Evolutionary conservation across 2,888 invertebrate genomes (phyloP).

Genomic region (Ryuthela nishihirai): DNA sequence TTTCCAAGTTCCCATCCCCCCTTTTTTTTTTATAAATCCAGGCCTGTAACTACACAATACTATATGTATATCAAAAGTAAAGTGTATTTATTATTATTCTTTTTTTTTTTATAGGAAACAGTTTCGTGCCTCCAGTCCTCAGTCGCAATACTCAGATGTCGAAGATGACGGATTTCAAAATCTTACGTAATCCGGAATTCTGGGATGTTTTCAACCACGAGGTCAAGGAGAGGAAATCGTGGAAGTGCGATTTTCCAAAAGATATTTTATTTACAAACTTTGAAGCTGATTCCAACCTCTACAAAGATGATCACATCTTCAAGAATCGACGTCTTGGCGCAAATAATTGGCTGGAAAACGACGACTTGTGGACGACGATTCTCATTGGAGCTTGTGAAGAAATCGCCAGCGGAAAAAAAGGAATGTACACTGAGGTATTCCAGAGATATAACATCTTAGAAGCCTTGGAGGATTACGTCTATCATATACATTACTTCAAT

Average conservation of each 20-base stretch:
- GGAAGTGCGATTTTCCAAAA: constrained; percentile 9
- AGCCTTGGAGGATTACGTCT: constrained; percentile 16
- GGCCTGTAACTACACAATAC: no score
- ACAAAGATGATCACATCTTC: constrained; percentile 7
- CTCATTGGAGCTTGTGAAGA: constrained; percentile 18
- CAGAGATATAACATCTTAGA: constrained; percentile 11
- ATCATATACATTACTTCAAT: constrained; percentile 24
- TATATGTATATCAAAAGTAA: no score
- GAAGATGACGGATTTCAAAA: no score
- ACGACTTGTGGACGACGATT: constrained; percentile 3
- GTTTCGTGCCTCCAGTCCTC: no score
- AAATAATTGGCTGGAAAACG: constrained; percentile 1
- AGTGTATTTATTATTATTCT: no score
- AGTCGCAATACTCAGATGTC: no score
- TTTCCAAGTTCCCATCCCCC: no score
- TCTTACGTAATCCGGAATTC: no score
- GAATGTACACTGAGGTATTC: constrained; percentile 2
- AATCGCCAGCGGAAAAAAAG: background rate
- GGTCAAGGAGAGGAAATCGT: no score
- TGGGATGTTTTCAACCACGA: no score
- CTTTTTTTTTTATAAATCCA: no score
- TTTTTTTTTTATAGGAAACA: no score
- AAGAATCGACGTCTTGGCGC: background rate
- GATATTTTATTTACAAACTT: background rate
- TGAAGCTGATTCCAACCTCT: constrained; percentile 8